Conservation (phyloP, 2,797 vertebrate species). For the Sebastes minor region DNA sequence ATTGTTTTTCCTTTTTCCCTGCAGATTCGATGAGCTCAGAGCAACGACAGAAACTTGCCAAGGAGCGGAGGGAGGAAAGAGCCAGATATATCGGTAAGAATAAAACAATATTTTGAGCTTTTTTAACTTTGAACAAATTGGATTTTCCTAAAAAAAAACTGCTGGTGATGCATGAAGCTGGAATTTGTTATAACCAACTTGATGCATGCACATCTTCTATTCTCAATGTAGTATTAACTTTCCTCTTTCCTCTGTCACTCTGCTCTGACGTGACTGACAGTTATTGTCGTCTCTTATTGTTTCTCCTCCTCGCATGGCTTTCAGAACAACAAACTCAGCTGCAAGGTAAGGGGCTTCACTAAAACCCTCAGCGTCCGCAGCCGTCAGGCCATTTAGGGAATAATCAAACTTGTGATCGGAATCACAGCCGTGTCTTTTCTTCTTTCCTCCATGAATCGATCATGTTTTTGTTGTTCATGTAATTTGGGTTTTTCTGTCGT, state of each 20-base stretch:
- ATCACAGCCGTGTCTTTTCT: not conserved
- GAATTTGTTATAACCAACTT: not conserved
- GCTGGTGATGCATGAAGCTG: conserved; percentile 10
- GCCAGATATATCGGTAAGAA: conserved; percentile 92
- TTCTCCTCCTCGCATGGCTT: conserved; percentile 74
- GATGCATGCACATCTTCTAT: conserved; percentile 5
- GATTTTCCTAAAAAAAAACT: not conserved
- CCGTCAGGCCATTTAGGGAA: conserved; percentile 22
- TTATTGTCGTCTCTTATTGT: conserved; percentile 69
- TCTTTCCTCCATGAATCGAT: conserved; percentile 27
- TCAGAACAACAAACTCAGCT: conserved; percentile 85
- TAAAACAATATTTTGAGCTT: not conserved
- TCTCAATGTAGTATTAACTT: not conserved
- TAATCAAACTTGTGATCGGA: conserved; percentile 15
- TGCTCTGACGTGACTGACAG: conserved; percentile 42
- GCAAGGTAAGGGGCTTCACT: conserved; percentile 81
- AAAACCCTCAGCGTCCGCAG: conserved; percentile 16
- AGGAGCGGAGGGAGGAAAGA: conserved; percentile 92
- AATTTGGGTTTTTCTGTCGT: not conserved
- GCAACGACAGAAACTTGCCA: conserved; percentile 92
- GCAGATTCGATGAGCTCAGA: conserved; percentile 90
- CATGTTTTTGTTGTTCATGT: not conserved
- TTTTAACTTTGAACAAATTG: not conserved
- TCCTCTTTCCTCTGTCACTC: conserved; percentile 24
- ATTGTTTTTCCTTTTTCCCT: not conserved